Base-by-base conservation (phyloP, 2,888 invertebrate species). In the Philopedon plagiatum region DNA sequence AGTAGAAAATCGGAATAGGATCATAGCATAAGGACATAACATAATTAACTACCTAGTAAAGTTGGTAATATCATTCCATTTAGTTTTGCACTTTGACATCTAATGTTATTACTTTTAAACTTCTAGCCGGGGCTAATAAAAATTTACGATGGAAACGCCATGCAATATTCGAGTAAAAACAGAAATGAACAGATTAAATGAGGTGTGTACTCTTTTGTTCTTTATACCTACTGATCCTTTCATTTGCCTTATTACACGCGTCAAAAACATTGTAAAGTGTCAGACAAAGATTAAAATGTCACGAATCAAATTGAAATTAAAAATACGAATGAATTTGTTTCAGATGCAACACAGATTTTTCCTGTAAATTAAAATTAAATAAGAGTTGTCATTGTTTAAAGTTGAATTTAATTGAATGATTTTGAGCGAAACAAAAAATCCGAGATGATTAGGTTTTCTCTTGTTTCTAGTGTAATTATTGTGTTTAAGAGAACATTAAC, bases 71-170 rank as follows among this genome's bases (percentile, higher is more conserved):
- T 49, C 7, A 62, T 26, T 29, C 15, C 18, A 49, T 62, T 34
- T 19, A 32, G 44, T 63, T 19, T 34, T 37, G 34, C 21, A 19
- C 21, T 62, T 49, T 63, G 63, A 63, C 63, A 49, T 34, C 21
- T 51, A 61, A 63, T 49, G 49, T 49, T 32, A 49, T 37, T 51
- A 51, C 63, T 63, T 63, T 51, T 15, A 11, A 63, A 32, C 51
- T 23, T 46, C 46, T 49, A 67, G 58, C 46, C 51, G 32, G 23
- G 9, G n/a, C 32, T 66, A 67, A 67, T 67, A 67, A 32, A 44
- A 63, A 62, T 67, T 66, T 57, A 67, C 21, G 60, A 32, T 41
- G 41, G 32, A 37, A 46, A 21, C 26, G 41, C 19, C 61, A 72
- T 66, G 56, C 62, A 61, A 56, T 72, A 44, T 56, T 56, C 32